phyloP scores from a whole-genome alignment of 2,888 invertebrate genomes.

The Taenaris catops region DNA sequence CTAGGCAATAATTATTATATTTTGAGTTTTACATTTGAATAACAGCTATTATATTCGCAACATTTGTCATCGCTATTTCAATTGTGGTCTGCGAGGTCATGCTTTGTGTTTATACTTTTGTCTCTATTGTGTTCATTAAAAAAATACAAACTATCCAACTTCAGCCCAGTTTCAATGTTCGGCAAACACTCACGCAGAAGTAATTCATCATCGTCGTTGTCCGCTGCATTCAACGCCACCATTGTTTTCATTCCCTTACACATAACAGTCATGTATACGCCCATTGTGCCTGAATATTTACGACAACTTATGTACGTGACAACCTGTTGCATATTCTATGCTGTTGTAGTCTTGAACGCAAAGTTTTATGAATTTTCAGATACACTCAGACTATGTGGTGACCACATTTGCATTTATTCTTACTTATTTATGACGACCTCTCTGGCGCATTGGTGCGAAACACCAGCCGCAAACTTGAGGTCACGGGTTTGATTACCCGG shows the following conservation, averaged over 20 bases:
- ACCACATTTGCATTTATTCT: slow-evolving; percentile 16
- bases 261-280: slow-evolving; percentile 16
- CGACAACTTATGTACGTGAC: slow-evolving; percentile 16
- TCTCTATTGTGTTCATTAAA: slow-evolving; percentile 18
- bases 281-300: slow-evolving; percentile 21
- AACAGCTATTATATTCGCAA: background rate
- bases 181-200: slow-evolving; percentile 21
- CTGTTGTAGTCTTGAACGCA: slow-evolving; percentile 3
- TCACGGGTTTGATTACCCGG: too few species aligned
- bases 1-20: too few species aligned
- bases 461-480: too few species aligned
- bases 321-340: slow-evolving; percentile 25
- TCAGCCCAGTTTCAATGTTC: slow-evolving; percentile 21
- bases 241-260: slow-evolving; percentile 22
- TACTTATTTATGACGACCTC: too few species aligned
- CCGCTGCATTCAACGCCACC: slow-evolving; percentile 23
- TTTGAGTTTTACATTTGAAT: background rate
- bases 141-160: slow-evolving; percentile 10
- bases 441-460: too few species aligned
- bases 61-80: slow-evolving; percentile 1
- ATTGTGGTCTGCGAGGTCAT: slow-evolving; percentile 3
- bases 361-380: slow-evolving; percentile 18
- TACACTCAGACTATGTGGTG: slow-evolving; percentile 2
- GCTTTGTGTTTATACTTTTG: slow-evolving; percentile 14
- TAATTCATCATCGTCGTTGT: slow-evolving; percentile 29